A percentile compares a stretch with the other conserved stretches of the same genome.
Evolutionary conservation across 2,888 invertebrate genomes (phyloP).

Genomic region (Ditula angustiorana): DNA sequence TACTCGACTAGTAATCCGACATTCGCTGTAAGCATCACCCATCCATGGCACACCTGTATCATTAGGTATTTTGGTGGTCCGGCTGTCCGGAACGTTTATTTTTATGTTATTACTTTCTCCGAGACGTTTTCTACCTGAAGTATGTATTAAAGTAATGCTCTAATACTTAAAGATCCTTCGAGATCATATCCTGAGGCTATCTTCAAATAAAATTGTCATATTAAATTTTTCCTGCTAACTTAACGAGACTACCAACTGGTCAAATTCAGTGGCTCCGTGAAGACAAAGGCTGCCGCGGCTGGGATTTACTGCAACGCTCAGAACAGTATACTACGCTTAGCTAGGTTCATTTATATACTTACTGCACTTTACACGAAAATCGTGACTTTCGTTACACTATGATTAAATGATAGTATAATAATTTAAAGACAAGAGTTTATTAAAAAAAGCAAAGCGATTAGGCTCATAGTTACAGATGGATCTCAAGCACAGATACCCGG

Average conservation of each 20-base stretch:
- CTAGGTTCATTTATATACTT: not conserved
- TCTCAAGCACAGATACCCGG: too few relatives aligned
- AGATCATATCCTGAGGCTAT: not conserved
- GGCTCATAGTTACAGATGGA: too few relatives aligned
- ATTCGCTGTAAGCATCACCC: not conserved
- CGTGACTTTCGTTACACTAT: too few relatives aligned
- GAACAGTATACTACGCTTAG: not conserved
- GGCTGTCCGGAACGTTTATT: too few relatives aligned
- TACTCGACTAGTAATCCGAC: not conserved
- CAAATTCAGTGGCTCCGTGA: constrained; percentile 2
- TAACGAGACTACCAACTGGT: constrained; percentile 19
- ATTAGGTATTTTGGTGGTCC: not conserved
- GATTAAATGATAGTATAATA: too few relatives aligned
- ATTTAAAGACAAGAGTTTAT: too few relatives aligned
- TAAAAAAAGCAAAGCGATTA: too few relatives aligned
- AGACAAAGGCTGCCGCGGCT: constrained; percentile 1
- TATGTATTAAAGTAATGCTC: not conserved
- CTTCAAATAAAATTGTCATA: constrained; percentile 2
- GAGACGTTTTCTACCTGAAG: not conserved
- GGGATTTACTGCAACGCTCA: constrained; percentile 9
- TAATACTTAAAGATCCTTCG: not conserved
- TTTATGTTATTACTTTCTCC: not conserved
- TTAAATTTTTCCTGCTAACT: constrained; percentile 7
- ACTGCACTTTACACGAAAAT: not conserved
- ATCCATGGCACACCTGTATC: not conserved